Conservation (phyloP, 2,888 invertebrate species). For the Pomacea canaliculata region DNA sequence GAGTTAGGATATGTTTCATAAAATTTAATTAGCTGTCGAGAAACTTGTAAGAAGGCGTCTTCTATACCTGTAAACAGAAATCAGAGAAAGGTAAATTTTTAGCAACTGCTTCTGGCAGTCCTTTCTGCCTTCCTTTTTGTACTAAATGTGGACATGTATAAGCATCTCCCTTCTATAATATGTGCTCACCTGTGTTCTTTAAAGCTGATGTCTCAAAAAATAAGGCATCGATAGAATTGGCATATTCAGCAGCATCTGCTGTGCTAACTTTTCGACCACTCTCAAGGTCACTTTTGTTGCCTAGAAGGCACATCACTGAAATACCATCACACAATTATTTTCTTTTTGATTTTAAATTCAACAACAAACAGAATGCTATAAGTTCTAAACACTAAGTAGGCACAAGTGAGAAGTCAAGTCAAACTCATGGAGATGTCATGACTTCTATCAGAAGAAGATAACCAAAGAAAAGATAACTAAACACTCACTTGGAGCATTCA, state of each 20-base stretch:
- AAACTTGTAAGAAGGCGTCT: constrained; percentile 61
- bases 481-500: too few relatives aligned
- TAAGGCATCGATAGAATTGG: constrained; percentile 83
- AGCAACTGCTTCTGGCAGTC: too few relatives aligned
- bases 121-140: too few relatives aligned
- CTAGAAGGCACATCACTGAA: constrained; percentile 81
- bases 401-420: neutral
- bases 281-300: constrained; percentile 87
- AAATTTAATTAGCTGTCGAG: constrained; percentile 54
- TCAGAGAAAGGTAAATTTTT: neutral
- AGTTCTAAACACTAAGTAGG: neutral
- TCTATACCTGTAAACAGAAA: constrained; percentile 53
- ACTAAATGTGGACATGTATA: too few relatives aligned
- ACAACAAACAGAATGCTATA: neutral
- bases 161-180: too few relatives aligned
- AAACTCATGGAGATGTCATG: too few relatives aligned
- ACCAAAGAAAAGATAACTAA: too few relatives aligned
- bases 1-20: constrained; percentile 58
- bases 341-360: neutral
- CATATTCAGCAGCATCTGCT: constrained; percentile 82
- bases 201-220: constrained; percentile 89
- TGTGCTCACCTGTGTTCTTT: constrained; percentile 60
- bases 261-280: constrained; percentile 75
- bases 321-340: constrained; percentile 6
- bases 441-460: too few relatives aligned